Conservation (phyloP, 2,888 invertebrate species). For the Celastrina argiolus region DNA sequence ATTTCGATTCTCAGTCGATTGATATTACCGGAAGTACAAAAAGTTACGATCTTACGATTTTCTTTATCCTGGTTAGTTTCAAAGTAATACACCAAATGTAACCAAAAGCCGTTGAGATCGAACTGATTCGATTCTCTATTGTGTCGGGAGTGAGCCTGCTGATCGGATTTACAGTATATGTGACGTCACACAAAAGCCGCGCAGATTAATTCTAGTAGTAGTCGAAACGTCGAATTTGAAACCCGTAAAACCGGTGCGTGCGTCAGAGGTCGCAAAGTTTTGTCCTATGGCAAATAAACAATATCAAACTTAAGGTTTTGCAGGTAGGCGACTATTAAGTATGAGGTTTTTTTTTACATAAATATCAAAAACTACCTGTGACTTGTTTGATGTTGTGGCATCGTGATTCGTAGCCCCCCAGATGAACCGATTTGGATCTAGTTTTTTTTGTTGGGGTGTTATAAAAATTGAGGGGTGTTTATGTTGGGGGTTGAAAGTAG, state of each 20-base stretch:
- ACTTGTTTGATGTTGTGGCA: background rate
- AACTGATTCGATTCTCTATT: no score
- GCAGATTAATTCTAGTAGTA: background rate
- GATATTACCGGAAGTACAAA: no score
- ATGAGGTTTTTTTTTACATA: background rate
- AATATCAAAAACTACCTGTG: background rate
- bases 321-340: background rate
- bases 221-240: background rate
- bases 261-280: background rate
- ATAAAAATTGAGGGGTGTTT: no score
- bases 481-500: no score
- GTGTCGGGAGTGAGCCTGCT: background rate
- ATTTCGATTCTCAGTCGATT: no score
- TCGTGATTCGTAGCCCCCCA: no score
- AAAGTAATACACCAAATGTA: no score
- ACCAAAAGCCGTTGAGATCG: no score
- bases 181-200: background rate
- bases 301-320: background rate
- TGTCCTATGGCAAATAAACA: background rate
- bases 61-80: no score
- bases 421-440: no score
- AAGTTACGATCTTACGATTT: no score
- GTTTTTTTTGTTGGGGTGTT: no score
- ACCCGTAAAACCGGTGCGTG: background rate
- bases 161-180: background rate